phyloP scores from a whole-genome alignment of 1,140 invertebrate species.

The Aphelenchoides fujianensis region DNA sequence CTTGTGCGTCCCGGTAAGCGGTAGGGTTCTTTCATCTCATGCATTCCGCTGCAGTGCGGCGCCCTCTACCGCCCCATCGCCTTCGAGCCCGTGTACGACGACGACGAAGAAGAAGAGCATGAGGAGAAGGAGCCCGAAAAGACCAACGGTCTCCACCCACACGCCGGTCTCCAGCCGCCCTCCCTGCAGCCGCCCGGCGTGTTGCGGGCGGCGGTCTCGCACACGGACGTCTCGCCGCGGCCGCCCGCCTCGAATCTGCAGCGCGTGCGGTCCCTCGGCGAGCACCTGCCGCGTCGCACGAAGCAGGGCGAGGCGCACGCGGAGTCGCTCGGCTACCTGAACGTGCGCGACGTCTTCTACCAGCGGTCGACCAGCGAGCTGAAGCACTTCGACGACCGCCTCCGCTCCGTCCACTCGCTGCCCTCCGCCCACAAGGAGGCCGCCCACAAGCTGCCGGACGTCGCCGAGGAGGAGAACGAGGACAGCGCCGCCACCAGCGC shows the following conservation, averaged over 20 bases:
- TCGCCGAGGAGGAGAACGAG: conserved; percentile 42
- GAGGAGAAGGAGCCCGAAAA: conserved; percentile 24
- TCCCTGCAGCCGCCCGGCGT: conserved; percentile 18
- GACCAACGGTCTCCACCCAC: conserved; percentile 1
- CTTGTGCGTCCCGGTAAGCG: too few species aligned
- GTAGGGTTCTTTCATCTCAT: conserved; percentile 33
- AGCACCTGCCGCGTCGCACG: conserved; percentile 43
- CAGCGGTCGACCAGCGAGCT: conserved; percentile 75
- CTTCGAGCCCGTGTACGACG: conserved; percentile 68
- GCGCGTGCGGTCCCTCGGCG: conserved; percentile 51
- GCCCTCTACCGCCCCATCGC: conserved; percentile 72
- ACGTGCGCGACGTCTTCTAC: conserved; percentile 81
- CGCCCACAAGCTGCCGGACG: conserved; percentile 7
- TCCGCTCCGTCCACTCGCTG: conserved; percentile 35
- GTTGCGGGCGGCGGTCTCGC: conserved; percentile 41
- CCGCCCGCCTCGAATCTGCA: conserved; percentile 39
- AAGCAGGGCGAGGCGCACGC: too few species aligned
- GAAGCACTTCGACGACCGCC: conserved; percentile 64
- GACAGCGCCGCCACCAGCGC: conserved; percentile 26
- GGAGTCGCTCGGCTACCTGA: conserved; percentile 72
- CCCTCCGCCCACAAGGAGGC: conserved; percentile 19
- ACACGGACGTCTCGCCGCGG: conserved; percentile 15
- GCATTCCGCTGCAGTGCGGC: conserved; percentile 76
- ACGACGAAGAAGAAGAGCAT: conserved; percentile 50
- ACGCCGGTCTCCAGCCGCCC: conserved; percentile 4